Evolutionary conservation across 2,888 invertebrate species (phyloP).

Genomic region (Microdon myrmicae): DNA sequence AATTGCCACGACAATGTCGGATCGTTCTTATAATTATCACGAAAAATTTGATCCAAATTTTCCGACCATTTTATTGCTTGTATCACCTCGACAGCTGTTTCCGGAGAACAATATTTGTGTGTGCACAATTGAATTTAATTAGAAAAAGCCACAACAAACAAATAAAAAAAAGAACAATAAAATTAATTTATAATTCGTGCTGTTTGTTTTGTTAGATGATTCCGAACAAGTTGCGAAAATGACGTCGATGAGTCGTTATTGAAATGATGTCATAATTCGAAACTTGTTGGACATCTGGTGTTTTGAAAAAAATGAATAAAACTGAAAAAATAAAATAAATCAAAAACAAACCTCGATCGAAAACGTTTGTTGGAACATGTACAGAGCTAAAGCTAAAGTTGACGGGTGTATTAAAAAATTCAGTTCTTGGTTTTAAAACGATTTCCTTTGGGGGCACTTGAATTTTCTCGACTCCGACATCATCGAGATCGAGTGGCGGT

Average conservation of each 20-base stretch:
- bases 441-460: constrained; percentile 72
- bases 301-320: constrained; percentile 14
- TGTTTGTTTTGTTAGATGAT: too few relatives aligned
- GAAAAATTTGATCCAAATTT: constrained; percentile 88
- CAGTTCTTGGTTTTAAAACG: constrained; percentile 75
- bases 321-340: too few relatives aligned
- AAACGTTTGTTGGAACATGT: constrained; percentile 96
- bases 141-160: too few relatives aligned
- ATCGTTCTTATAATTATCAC: constrained; percentile 85
- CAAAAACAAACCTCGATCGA: constrained; percentile 83
- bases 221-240: too few relatives aligned
- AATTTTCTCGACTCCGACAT: constrained; percentile 71
- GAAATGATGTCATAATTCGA: background rate
- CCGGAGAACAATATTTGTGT: constrained; percentile 36
- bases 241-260: too few relatives aligned
- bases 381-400: constrained; percentile 87
- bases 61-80: constrained; percentile 97
- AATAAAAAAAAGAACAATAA: too few relatives aligned
- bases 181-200: too few relatives aligned
- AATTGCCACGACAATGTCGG: constrained; percentile 96
- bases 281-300: constrained; percentile 10
- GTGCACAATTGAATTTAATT: too few relatives aligned
- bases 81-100: constrained; percentile 81
- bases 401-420: constrained; percentile 82
- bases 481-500: constrained; percentile 68